Evolutionary conservation across 1,140 invertebrate genomes (phyloP).

Genomic region (Bombyx mandarina): DNA sequence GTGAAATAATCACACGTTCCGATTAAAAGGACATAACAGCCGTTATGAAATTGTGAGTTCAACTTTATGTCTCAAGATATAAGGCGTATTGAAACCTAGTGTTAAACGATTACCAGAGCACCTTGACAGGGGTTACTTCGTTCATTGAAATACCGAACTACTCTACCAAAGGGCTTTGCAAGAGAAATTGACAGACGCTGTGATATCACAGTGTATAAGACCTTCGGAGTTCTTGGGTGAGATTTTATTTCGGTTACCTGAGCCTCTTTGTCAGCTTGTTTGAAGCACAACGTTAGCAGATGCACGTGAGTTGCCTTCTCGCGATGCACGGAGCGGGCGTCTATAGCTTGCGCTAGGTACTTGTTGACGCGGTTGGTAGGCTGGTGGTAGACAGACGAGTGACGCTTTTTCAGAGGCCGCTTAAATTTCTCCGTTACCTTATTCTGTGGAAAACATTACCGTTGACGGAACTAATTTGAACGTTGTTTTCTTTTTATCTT

Average conservation of each 20-base stretch:
- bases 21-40: too few species aligned
- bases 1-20: too few species aligned
- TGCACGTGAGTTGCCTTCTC: constrained; percentile 92
- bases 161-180: too few species aligned
- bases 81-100: too few species aligned
- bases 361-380: constrained; percentile 92
- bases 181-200: too few species aligned
- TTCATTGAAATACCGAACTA: too few species aligned
- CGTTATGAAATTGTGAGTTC: too few species aligned
- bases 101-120: too few species aligned
- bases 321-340: constrained; percentile 89
- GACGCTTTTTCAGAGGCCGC: constrained; percentile 89
- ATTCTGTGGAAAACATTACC: constrained; percentile 72
- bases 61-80: too few species aligned
- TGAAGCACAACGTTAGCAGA: constrained; percentile 86
- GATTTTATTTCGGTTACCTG: constrained; percentile 57
- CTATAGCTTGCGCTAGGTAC: constrained; percentile 90
- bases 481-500: not conserved
- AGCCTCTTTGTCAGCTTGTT: constrained; percentile 84
- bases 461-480: not conserved
- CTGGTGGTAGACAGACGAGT: constrained; percentile 87
- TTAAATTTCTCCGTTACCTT: constrained; percentile 90
- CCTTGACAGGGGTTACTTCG: too few species aligned
- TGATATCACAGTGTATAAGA: too few species aligned
- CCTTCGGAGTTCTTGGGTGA: too few species aligned